Conservation (phyloP, 2,888 invertebrate species). For the Clivina fossor region DNA sequence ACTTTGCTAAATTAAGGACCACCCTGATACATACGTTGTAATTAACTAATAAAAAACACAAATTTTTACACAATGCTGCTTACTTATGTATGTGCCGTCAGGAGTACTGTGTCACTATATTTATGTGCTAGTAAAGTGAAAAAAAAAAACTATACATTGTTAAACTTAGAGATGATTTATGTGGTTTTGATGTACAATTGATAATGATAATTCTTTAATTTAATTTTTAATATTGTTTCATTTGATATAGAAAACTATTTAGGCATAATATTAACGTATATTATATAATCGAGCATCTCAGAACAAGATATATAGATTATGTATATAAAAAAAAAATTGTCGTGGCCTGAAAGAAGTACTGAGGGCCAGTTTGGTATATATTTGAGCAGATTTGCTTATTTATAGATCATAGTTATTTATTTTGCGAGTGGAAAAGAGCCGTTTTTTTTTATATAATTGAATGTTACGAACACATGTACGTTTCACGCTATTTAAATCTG, state of each 20-base stretch:
- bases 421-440: slow-evolving; percentile 19
- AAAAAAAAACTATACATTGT: slow-evolving; percentile 44
- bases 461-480: slow-evolving; percentile 20
- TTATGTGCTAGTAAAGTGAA: slow-evolving; percentile 49
- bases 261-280: slow-evolving; percentile 23
- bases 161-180: slow-evolving; percentile 52
- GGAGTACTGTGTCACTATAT: slow-evolving; percentile 42
- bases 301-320: slow-evolving; percentile 26
- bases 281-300: slow-evolving; percentile 29
- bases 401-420: slow-evolving; percentile 31
- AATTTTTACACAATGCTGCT: slow-evolving; percentile 43
- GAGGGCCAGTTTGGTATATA: slow-evolving; percentile 17
- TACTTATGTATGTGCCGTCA: slow-evolving; percentile 51
- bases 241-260: slow-evolving; percentile 28
- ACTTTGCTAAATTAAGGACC: too few species aligned
- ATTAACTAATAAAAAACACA: too few species aligned
- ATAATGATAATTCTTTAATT: slow-evolving; percentile 26
- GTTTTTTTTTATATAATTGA: slow-evolving; percentile 20
- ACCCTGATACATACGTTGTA: too few species aligned
- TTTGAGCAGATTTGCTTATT: slow-evolving; percentile 27
- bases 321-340: slow-evolving; percentile 21
- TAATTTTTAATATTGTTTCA: slow-evolving; percentile 19
- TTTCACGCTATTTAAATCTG: slow-evolving; percentile 11
- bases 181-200: slow-evolving; percentile 49
- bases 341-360: slow-evolving; percentile 22